Evolutionary conservation across 2,888 invertebrate species (phyloP).

Genomic region (Hesperia comma): DNA sequence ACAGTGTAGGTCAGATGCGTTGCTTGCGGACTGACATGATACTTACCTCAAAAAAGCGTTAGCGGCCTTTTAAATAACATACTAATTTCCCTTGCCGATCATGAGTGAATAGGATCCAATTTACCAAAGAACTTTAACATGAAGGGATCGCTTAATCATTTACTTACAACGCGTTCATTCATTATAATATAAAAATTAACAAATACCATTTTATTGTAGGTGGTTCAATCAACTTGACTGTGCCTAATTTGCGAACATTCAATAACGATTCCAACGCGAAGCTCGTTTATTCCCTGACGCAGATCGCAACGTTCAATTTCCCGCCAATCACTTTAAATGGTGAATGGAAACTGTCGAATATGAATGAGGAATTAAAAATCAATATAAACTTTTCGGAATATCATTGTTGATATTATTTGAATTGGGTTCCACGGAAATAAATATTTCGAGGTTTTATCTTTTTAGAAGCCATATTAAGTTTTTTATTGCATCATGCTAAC

Average conservation of each 20-base stretch:
- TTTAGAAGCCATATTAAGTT: too few relatives aligned
- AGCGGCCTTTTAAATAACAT: too few relatives aligned
- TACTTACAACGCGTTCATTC: not conserved
- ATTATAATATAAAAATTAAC: not conserved
- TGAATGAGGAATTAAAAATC: conserved; percentile 32
- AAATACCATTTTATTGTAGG: not conserved
- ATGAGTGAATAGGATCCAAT: too few relatives aligned
- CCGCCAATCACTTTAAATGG: conserved; percentile 36
- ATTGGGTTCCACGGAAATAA: not conserved
- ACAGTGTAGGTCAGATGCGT: too few relatives aligned
- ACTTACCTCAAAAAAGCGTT: too few relatives aligned
- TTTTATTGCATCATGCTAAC: too few relatives aligned
- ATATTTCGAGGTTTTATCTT: too few relatives aligned
- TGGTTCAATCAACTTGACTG: conserved; percentile 5
- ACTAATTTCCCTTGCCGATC: too few relatives aligned
- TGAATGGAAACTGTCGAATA: conserved; percentile 22
- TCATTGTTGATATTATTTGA: not conserved
- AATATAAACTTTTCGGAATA: conserved; percentile 1
- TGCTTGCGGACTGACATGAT: too few relatives aligned
- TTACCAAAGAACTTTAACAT: too few relatives aligned
- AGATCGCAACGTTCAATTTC: conserved; percentile 32
- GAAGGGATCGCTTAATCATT: too few relatives aligned
- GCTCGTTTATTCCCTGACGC: conserved; percentile 26
- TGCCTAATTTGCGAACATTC: conserved; percentile 32
- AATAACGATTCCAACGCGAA: conserved; percentile 16